Conservation (phyloP, 2,797 vertebrate species). For the Sebastes nivosus region DNA sequence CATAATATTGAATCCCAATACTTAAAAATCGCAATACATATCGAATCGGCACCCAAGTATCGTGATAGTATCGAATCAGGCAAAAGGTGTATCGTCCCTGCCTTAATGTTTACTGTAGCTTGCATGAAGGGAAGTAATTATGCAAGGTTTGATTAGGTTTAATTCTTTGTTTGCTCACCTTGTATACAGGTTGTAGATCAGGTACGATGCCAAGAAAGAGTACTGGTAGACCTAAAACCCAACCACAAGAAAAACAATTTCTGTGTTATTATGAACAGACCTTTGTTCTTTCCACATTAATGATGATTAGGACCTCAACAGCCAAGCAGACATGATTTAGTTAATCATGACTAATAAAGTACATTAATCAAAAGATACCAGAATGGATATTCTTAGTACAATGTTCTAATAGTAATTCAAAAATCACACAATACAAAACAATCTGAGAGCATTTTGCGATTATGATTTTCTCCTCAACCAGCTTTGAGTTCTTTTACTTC, state of each 20-base stretch:
- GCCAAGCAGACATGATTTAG: not conserved
- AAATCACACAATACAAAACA: not conserved
- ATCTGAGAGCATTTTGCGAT: not conserved
- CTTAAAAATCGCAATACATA: too few relatives aligned
- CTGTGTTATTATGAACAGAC: not conserved
- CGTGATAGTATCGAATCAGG: too few relatives aligned
- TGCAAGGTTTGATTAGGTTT: not conserved
- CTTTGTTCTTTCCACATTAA: not conserved
- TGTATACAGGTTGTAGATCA: slow-evolving; percentile 81
- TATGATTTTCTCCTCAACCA: not conserved
- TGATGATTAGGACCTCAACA: not conserved
- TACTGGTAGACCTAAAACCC: slow-evolving; percentile 71
- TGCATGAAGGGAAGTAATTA: not conserved
- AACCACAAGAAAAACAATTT: not conserved
- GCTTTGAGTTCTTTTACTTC: not conserved
- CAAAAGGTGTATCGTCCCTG: too few relatives aligned
- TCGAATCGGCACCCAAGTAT: too few relatives aligned
- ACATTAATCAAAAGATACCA: not conserved
- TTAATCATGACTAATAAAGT: not conserved
- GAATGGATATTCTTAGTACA: not conserved
- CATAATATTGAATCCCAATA: too few relatives aligned
- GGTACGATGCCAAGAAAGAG: slow-evolving; percentile 80
- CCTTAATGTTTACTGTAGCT: not conserved
- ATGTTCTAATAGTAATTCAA: not conserved
- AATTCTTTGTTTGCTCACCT: slow-evolving; percentile 56